A percentile compares a stretch with the other conserved stretches of the same genome.
These are phyloP conservation scores for Gouania willdenowi DNA, from an alignment of 2,797 vertebrate genomes.

Conservation along the genomic window DNA sequence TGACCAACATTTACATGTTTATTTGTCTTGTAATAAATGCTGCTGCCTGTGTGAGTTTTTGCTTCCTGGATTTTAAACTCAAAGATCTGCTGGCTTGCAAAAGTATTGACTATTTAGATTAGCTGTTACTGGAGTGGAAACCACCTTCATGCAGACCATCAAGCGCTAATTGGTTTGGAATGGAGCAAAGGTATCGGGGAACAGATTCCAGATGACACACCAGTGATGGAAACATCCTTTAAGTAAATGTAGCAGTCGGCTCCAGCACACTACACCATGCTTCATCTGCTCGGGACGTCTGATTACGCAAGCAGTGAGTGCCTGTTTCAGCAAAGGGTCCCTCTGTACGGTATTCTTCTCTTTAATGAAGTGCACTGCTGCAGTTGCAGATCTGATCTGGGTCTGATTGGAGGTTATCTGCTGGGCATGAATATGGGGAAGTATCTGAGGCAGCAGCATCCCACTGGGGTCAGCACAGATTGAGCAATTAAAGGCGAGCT, in stretches of 20 bases:
- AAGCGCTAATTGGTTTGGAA: constrained; percentile 76
- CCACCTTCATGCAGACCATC: constrained; percentile 74
- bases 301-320: constrained; percentile 44
- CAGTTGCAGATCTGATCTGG: constrained; percentile 33
- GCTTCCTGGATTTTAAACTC: constrained; percentile 22
- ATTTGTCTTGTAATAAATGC: not conserved
- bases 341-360: constrained; percentile 26
- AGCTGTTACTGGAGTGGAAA: constrained; percentile 62
- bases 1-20: constrained; percentile 5
- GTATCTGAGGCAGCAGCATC: constrained; percentile 34
- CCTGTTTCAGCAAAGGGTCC: constrained; percentile 34
- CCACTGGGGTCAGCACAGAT: constrained; percentile 62
- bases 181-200: constrained; percentile 55
- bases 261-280: constrained; percentile 34
- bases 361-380: constrained; percentile 50
- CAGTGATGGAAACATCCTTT: constrained; percentile 60
- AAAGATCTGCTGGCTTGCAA: constrained; percentile 34
- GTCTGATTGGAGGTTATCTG: constrained; percentile 43
- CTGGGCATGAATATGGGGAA: constrained; percentile 33
- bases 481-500: constrained; percentile 66
- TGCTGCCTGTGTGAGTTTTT: constrained; percentile 10
- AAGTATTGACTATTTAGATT: constrained; percentile 55
- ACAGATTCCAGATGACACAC: constrained; percentile 70
- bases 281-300: constrained; percentile 50
- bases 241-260: constrained; percentile 61